These are phyloP conservation scores for Brachypodius melanocephalos DNA, from an alignment of 2,113 vertebrate species.

Conservation along the genomic window DNA sequence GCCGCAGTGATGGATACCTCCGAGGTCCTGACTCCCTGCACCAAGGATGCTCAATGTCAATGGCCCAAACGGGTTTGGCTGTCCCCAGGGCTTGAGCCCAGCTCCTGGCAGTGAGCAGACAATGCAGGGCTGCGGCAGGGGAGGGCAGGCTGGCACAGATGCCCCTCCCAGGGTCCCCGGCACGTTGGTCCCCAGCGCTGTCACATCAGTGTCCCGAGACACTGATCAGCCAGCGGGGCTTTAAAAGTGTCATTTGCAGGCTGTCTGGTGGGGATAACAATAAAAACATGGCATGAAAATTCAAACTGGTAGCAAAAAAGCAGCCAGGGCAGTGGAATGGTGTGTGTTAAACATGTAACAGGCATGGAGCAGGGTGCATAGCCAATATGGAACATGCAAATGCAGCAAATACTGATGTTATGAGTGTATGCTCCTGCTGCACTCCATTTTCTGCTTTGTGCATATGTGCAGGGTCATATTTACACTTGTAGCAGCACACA, in stretches of 20 bases:
- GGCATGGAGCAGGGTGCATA: background rate
- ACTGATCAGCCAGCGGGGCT: background rate
- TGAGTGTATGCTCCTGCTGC: background rate
- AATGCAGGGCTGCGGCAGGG: background rate
- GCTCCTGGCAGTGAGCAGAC: constrained; percentile 27
- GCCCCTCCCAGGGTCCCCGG: background rate
- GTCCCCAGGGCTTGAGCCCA: background rate
- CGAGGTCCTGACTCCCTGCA: constrained; percentile 78
- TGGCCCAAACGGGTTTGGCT: constrained; percentile 69
- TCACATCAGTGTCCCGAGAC: background rate
- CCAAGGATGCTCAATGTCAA: constrained; percentile 82
- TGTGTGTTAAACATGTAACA: background rate
- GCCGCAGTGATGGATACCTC: constrained; percentile 83
- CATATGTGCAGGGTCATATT: background rate
- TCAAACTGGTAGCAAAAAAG: background rate
- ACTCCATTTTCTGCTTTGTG: background rate
- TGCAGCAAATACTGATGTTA: background rate
- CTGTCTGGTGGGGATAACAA: background rate
- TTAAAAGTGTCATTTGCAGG: background rate
- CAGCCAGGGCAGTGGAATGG: background rate
- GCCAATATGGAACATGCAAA: background rate
- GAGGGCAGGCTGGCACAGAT: background rate
- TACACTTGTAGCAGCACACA: background rate
- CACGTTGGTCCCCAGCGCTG: accelerated
- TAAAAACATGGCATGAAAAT: background rate